Base-by-base conservation (phyloP, 2,797 vertebrate species). In the Anguilla obscura region DNA sequence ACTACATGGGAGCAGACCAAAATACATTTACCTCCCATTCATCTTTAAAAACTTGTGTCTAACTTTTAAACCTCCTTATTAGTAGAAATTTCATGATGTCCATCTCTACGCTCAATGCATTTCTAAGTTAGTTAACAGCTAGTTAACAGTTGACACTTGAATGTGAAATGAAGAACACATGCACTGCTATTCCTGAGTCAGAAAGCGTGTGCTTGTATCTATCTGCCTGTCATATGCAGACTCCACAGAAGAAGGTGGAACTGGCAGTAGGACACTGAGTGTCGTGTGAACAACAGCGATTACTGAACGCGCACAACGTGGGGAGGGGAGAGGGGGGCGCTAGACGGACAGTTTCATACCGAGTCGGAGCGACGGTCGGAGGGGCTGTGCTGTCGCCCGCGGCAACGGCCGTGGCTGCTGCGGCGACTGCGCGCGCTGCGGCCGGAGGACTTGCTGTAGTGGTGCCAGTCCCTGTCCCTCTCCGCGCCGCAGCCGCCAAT, bases 371-470 rank as follows among this genome's bases (percentile, higher is more conserved):
- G 94, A 89, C 94, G 96, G 88, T 93, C 96, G 90, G 97, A 96
- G 91, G 91, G 93, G 91, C 93, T 97, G 85, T 91, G 92, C 71
- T 91, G 95, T 89, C 93, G 96, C 93, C 95, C 95, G 94, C 89
- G 96, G 91, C 96, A 97, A 88, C 93, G 92, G 92, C 95, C 96
- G 92, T 95, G 97, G 90, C 96, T 97, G 95, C 97, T 98, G 90
- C 95, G 97, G 90, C 95, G 94, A 90, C 97, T 96, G 7, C 91
- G 90, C 5, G 92, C 92, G 56, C 94, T 94, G 92, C 93, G 96
- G 50, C 96, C 97, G 2, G 98, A 98, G 48, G 98, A 98, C 94
- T 98, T 98, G 97, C 98, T 98, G 95, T 97, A 98, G 93, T 99
- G 98, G 91, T 96, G 96, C 96, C 96, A 96, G 94, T 97, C 97